Evolutionary conservation across 1,140 invertebrate genomes (phyloP), one percentile per base, ranked within the genome.

Genomic region (Apis laboriosa): DNA sequence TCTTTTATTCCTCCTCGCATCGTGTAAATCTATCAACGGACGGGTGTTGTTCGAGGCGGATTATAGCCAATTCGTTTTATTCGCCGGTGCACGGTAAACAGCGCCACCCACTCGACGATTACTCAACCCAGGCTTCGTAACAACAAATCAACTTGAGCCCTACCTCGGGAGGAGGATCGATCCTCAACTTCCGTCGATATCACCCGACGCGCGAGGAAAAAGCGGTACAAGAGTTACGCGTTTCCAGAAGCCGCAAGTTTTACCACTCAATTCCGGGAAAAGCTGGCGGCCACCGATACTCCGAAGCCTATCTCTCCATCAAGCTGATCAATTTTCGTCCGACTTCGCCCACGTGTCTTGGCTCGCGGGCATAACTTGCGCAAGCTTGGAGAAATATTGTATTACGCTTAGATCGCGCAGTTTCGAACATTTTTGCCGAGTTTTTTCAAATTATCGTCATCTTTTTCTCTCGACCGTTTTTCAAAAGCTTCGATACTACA

Each of bases 171-270:
- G 15, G 21, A 61, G 34, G 34, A 43, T 51, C 49, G 21, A 70
- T 9, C 67, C 49, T 11, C 13, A 17, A 70, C 49, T 70, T 21
- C 13, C 67, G 15, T 24, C n/a, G 13, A 21, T 24, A 15, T 19
- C 19, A 1, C 9, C 1, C 8, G 60, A 43, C 24, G 53, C 51
- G 58, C 2, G 51, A 17, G 11, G n/a, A 21, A 15, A 11, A 67
- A 77, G 24, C 51, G 60, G 28, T 34, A 8, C 55, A 55, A 55
- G 56, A 79, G 77, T 79, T 85, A 82, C 67, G 72, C 83, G 66
- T 53, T 66, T 55, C 55, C 61, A 12, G 63, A 56, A 58, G n/a
- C 55, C 21, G 53, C 61, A 71, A 71, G 55, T 80, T 82, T 77
- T 49, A 61, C 56, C 64, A 61, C 43, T 73, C 58, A 53, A 80